Evolutionary conservation across 1,140 invertebrate genomes (phyloP), one percentile per base, ranked within the genome.

Genomic region (Hesperophylax magnus): DNA sequence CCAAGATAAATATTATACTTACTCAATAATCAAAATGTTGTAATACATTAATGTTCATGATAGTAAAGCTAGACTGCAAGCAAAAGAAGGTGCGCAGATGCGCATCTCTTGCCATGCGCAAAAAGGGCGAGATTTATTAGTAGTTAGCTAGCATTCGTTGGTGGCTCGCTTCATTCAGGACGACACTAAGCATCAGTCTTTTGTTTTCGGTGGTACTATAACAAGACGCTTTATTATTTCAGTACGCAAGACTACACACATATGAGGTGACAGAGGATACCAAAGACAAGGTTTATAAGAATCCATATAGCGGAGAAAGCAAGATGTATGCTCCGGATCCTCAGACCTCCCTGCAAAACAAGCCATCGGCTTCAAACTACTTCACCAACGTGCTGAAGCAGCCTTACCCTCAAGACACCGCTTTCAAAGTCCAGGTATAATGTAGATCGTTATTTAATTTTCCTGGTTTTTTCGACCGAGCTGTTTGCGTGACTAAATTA

Each of bases 231-330:
- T 14, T 14, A 14, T 47, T 47, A 2, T 77, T 72, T 71, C 31
- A 81, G 80, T 63, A 81, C 17, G 56, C 53, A 75, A 63, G 65
- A n/a, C 34, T 72, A 7, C 72, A 84, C 24, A 81, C 61, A 22
- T 91, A 91, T 81, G 88, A 89, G 86, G 90, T 90, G 15, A 87
- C 88, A 14, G 90, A 91, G 85, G 86, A 87, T 34, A 88, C 87
- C 24, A 90, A 87, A 84, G 87, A 88, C 71, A 86, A 89, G 82
- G 86, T 85, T 27, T 78, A 79, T 20, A 82, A 85, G 63, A 86
- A 88, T 82, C 86, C 86, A 63, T 85, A 87, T 81, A 85, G 87
- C 71, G 86, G 87, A 15, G 86, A 88, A 78, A 86, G 89, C 82
- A 87, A 87, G 82, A 86, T 88, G 58, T 91, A 87, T 89, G 31